Evolutionary conservation across 2,888 invertebrate species (phyloP), one percentile per base, ranked within the genome.

Genomic region (Drosophila atroscutellata): DNA sequence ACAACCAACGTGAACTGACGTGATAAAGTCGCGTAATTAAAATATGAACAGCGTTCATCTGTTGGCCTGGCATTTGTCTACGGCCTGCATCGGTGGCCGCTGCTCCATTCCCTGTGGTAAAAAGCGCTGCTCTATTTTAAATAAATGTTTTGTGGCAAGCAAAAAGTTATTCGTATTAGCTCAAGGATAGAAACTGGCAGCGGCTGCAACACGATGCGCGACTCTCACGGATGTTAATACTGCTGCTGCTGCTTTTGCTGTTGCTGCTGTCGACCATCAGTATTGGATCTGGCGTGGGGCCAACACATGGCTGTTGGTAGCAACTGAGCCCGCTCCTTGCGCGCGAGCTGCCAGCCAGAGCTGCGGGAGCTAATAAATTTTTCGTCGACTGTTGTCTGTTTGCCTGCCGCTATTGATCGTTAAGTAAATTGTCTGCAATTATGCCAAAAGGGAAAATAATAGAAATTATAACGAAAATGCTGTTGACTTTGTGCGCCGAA

Each of bases 371-470:
- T 85, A 90, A 89, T 89, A 89, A 89, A 89, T 89, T 89, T 86
- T 68, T 77, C 75, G 75, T 67, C 71, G 79, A 67, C 67, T 77
- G 74, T 57, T 65, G 70, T 51, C 73, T 77, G 83, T 78, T 72
- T 81, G 73, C 77, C 81, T 75, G 86, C 80, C 85, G 81, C 83
- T 79, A 89, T 90, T 83, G 89, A 89, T 90, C 89, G 89, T 90
- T 90, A 90, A 90, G 90, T 90, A 90, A 90, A 89, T 90, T 89
- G 90, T 90, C 84, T 86, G 81, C 90, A 89, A 90, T 90, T 89
- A 89, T 90, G 89, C 90, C 90, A 90, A 90, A 90, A 89, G 89
- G 89, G 86, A 90, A 90, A 89, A 89, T 90, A 86, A 88, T 90
- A 90, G 89, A 89, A 89, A 89, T 89, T 90, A 89, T 90, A 89